Evolutionary conservation across 1,140 invertebrate genomes (phyloP), one percentile per base, ranked within the genome.

Genomic region (Lethrus apterus): DNA sequence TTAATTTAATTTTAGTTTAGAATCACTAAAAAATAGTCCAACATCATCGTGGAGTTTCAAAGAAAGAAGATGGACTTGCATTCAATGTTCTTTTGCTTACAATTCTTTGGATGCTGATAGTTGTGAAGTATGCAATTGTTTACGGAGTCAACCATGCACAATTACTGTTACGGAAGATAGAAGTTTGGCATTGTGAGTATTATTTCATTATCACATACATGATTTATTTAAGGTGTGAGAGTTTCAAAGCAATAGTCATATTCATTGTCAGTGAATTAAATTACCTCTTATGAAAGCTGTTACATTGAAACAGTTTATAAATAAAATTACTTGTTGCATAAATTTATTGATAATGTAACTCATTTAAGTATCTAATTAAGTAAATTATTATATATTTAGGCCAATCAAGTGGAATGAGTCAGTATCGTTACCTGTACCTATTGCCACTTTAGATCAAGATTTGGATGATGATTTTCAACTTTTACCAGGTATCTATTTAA

Each of bases 31-130:
- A 15, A 41, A 41, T 17, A 26, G 21, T n/a, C 8, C 38, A 5
- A 18, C 24, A 7, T 15, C 38, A 1, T 41, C 38, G 24, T 26
- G 38, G 20, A 23, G 38, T 7, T 44, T 47, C 38, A 56, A 70
- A 57, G 60, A 68, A 54, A 78, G 85, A 49, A 85, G 86, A 79
- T 92, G 88, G 88, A 86, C 84, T 34, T 93, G 88, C 70, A 72
- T 76, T 44, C 83, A 88, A 65, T 93, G 88, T 67, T 89, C 86
- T 57, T 91, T 85, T 68, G 83, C 86, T 34, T 89, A 89, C 63
- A 92, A 92, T 70, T 80, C 84, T 42, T 75, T 86, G 51, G 83
- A 83, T 76, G 78, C 79, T 29, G 77, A 80, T 15, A 70, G 71
- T 29, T 92, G 89, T 65, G 85, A 89, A 62, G 85, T 89, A 58